Percentiles rank a stretch among this genome's conserved stretches.
Evolutionary conservation across 2,113 vertebrate genomes (phyloP).

Genomic region (Hoplias malabaricus): DNA sequence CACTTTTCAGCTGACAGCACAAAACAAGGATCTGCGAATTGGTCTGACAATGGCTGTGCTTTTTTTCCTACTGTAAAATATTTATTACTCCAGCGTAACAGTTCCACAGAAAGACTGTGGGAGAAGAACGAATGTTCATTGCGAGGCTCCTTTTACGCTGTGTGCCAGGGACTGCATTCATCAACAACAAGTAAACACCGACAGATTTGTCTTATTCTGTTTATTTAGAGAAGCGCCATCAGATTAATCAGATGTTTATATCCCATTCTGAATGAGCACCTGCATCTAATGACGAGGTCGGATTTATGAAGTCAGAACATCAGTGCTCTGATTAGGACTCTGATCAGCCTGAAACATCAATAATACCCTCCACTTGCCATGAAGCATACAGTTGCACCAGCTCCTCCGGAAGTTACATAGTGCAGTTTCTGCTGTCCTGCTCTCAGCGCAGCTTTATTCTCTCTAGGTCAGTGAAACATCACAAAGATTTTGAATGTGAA

Average conservation of each 20-base stretch:
- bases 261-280: background rate
- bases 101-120: background rate
- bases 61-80: background rate
- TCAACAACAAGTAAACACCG: background rate
- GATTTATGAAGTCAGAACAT: background rate
- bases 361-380: background rate
- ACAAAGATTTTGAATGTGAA: no score
- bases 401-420: no score
- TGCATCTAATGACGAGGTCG: background rate
- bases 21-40: constrained; percentile 3
- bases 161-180: background rate
- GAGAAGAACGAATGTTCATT: background rate
- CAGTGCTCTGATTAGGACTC: background rate
- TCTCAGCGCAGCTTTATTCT: no score
- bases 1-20: background rate
- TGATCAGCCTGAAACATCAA: background rate
- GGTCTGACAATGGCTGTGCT: background rate
- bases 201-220: background rate
- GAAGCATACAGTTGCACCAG: background rate
- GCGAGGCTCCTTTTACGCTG: background rate
- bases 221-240: background rate
- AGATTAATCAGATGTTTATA: background rate
- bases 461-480: no score
- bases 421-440: no score
- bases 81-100: background rate